These are phyloP conservation scores for Kryptolebias marmoratus DNA, from an alignment of 2,113 vertebrate species.

Conservation along the genomic window DNA sequence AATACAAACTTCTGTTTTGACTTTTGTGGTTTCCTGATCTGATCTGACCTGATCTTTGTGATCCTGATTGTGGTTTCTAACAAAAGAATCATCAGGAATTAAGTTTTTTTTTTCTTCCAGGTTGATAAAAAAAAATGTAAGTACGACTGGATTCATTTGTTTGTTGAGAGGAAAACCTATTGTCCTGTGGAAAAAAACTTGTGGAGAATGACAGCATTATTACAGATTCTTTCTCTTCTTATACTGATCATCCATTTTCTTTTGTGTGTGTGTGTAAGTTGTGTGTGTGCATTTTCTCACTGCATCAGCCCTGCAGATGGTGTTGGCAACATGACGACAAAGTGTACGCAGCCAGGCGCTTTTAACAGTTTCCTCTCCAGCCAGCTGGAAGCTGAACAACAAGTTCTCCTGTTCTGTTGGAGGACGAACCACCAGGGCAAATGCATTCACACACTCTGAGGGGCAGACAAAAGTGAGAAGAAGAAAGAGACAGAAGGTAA, in stretches of 20 bases:
- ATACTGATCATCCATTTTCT: not conserved
- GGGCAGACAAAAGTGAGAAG: not conserved
- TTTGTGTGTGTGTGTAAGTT: constrained; percentile 9
- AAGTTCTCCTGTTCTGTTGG: constrained; percentile 95
- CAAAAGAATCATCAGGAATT: not conserved
- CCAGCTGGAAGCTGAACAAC: constrained; percentile 96
- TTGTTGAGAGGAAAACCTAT: not conserved
- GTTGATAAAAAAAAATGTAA: not conserved
- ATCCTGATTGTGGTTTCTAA: not conserved
- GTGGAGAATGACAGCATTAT: not conserved
- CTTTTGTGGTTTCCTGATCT: no score
- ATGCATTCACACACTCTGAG: constrained; percentile 93
- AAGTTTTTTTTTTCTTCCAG: not conserved
- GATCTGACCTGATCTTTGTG: no score
- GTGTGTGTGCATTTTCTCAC: constrained; percentile 80
- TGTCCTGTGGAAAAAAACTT: not conserved
- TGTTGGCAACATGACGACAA: constrained; percentile 96
- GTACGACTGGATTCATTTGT: not conserved
- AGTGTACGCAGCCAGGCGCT: constrained; percentile 89
- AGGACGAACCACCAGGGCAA: constrained; percentile 92
- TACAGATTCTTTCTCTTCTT: not conserved
- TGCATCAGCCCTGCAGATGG: constrained; percentile 94
- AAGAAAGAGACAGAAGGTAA: not conserved
- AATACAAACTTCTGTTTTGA: no score
- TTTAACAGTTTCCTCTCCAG: constrained; percentile 89